Evolutionary conservation across 2,113 vertebrate species (phyloP).

Genomic region (Orycteropus afer): DNA sequence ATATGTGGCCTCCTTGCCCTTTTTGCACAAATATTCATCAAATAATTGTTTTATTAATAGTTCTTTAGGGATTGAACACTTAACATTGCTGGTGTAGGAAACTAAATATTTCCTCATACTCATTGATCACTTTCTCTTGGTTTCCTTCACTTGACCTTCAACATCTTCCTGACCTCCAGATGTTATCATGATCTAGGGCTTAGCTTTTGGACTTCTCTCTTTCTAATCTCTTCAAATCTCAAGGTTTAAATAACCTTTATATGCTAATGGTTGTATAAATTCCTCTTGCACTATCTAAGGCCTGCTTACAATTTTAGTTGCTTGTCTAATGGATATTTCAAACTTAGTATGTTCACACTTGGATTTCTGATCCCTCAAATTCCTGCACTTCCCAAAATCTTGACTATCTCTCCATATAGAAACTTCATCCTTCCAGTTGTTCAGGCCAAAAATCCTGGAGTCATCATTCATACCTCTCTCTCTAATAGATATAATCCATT

Average conservation of each 20-base stretch:
- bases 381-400: background rate
- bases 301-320: background rate
- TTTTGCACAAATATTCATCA: background rate
- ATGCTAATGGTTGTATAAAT: background rate
- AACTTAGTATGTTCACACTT: background rate
- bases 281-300: background rate
- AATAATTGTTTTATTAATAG: conserved; percentile 23
- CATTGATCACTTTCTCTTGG: background rate
- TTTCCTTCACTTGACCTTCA: background rate
- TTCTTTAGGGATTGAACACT: background rate
- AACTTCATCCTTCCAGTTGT: too few relatives aligned
- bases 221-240: background rate
- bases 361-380: background rate
- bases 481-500: too few relatives aligned
- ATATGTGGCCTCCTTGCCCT: too few relatives aligned
- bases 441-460: too few relatives aligned
- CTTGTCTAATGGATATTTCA: background rate
- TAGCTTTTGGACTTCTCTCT: background rate
- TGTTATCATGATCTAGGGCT: background rate
- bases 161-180: background rate
- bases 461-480: too few relatives aligned
- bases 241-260: background rate
- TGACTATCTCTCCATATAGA: too few relatives aligned
- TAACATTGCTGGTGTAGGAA: background rate
- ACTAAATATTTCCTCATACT: background rate